These are phyloP conservation scores for Phengaris arion DNA, from an alignment of 2,888 invertebrate genomes.

Conservation along the genomic window DNA sequence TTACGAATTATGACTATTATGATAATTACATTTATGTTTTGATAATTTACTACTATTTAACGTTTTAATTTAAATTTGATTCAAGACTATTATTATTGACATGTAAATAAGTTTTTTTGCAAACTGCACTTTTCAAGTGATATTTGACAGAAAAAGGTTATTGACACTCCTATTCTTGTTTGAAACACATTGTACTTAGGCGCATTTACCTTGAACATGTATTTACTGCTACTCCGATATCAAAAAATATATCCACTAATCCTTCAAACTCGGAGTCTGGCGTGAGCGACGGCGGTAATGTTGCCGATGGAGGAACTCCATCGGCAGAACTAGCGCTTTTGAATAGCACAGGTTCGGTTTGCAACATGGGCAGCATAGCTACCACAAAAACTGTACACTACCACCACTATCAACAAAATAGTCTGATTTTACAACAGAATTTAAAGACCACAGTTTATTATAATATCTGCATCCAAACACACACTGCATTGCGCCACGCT, in stretches of 20 bases:
- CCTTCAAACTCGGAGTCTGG: conserved; percentile 72
- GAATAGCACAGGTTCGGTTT: conserved; percentile 68
- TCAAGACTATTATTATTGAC: too few species aligned
- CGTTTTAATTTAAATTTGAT: too few species aligned
- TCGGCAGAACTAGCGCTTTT: conserved; percentile 63
- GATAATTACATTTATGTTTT: too few species aligned
- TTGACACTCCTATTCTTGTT: too few species aligned
- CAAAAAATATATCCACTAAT: conserved; percentile 72
- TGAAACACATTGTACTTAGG: not conserved
- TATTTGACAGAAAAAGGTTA: too few species aligned
- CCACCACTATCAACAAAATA: conserved; percentile 55
- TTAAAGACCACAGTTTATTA: conserved; percentile 60
- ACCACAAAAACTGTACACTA: conserved; percentile 56
- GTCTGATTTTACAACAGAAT: conserved; percentile 55
- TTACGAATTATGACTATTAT: too few species aligned
- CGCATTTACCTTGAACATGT: conserved; percentile 62
- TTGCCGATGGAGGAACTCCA: conserved; percentile 66
- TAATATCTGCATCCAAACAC: conserved; percentile 71
- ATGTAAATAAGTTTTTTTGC: too few species aligned
- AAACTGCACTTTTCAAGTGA: too few species aligned
- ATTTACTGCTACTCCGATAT: conserved; percentile 72
- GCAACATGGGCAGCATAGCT: conserved; percentile 75
- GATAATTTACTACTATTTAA: too few species aligned
- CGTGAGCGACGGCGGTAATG: conserved; percentile 70
- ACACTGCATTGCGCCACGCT: conserved; percentile 79